A percentile compares a stretch with the other conserved stretches of the same genome.
These are phyloP conservation scores for Mythimna vitellina DNA, from an alignment of 2,888 invertebrate species.

Conservation along the genomic window DNA sequence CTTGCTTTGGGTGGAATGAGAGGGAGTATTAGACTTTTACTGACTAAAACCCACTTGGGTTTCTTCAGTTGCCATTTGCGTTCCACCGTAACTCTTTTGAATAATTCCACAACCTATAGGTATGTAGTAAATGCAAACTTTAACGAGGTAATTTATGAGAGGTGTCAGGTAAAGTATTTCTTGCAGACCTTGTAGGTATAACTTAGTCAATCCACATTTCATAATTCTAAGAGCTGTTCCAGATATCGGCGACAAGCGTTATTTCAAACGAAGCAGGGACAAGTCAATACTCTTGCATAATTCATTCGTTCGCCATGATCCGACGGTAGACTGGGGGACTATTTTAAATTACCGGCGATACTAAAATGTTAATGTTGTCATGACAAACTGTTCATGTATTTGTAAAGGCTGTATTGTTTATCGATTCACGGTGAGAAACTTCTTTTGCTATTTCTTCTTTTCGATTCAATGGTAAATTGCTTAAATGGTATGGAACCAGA, in stretches of 20 bases:
- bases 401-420: constrained; percentile 7
- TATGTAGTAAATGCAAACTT: too few species aligned
- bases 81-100: too few species aligned
- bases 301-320: constrained; percentile 47
- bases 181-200: neutral
- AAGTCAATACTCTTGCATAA: constrained; percentile 64
- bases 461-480: too few species aligned
- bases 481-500: too few species aligned
- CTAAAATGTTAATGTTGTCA: constrained; percentile 42
- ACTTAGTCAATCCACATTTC: constrained; percentile 10
- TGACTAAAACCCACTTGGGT: too few species aligned
- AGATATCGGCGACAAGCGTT: constrained; percentile 31
- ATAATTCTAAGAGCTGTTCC: constrained; percentile 13
- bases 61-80: too few species aligned
- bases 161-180: neutral
- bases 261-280: constrained; percentile 46
- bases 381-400: constrained; percentile 18
- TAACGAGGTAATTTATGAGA: too few species aligned
- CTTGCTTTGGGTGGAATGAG: too few species aligned
- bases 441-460: neutral
- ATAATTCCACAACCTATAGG: too few species aligned
- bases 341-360: constrained; percentile 31
- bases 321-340: constrained; percentile 13
- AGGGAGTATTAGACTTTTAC: too few species aligned
- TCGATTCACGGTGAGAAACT: neutral